Conservation (phyloP, 1,140 invertebrate genomes). For the Oryzaephilus surinamensis region DNA sequence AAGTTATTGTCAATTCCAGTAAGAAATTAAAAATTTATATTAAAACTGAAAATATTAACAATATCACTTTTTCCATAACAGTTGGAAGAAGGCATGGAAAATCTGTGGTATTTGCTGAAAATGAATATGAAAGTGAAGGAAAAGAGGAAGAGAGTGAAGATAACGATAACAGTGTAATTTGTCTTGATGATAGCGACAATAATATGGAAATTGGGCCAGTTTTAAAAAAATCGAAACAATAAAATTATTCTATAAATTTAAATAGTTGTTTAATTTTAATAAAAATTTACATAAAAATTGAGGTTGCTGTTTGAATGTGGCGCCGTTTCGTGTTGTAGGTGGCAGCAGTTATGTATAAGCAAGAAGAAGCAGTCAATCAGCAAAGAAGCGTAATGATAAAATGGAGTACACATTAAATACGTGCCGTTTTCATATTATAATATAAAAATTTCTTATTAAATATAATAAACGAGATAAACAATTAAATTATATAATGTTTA, state of each 20-base stretch:
- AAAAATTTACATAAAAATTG: neutral
- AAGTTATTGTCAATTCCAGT: slow-evolving; percentile 43
- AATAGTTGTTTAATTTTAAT: neutral
- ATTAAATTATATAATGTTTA: neutral
- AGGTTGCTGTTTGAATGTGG: slow-evolving; percentile 10
- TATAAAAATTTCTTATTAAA: slow-evolving; percentile 19
- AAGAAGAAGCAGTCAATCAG: too few relatives aligned
- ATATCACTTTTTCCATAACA: slow-evolving; percentile 23
- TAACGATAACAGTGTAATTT: slow-evolving; percentile 9
- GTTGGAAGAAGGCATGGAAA: slow-evolving; percentile 44
- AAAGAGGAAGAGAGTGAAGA: slow-evolving; percentile 18
- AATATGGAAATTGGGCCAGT: slow-evolving; percentile 23
- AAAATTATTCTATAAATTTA: slow-evolving; percentile 2
- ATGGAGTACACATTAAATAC: slow-evolving; percentile 35
- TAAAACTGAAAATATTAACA: slow-evolving; percentile 6
- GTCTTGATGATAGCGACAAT: slow-evolving; percentile 10
- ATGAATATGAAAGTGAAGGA: slow-evolving; percentile 20
- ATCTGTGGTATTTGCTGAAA: slow-evolving; percentile 38
- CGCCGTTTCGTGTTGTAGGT: slow-evolving; percentile 14
- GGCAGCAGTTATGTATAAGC: too few relatives aligned
- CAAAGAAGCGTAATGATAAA: slow-evolving; percentile 37
- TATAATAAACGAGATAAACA: slow-evolving; percentile 3
- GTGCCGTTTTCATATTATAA: slow-evolving; percentile 30
- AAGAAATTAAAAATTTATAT: slow-evolving; percentile 17
- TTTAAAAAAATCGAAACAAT: slow-evolving; percentile 28